Evolutionary conservation across 2,113 vertebrate genomes (phyloP).

Genomic region (Solea senegalensis): DNA sequence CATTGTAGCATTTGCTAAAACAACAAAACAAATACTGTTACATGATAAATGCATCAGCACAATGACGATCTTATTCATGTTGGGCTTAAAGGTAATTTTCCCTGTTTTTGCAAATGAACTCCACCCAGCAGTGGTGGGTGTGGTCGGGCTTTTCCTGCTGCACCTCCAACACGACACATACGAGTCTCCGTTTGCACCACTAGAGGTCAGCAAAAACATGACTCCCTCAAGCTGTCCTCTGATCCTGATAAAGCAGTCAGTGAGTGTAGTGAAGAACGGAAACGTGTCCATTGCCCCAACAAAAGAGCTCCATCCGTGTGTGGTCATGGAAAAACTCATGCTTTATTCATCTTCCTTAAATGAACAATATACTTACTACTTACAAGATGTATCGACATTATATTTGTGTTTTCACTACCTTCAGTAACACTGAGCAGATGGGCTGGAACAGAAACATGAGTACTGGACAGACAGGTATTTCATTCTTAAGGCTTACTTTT

Average conservation of each 20-base stretch:
- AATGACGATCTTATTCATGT: too few relatives aligned
- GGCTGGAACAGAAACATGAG: slow-evolving; percentile 55
- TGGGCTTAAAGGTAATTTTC: too few relatives aligned
- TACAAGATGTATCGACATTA: slow-evolving; percentile 70
- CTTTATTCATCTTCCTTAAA: slow-evolving; percentile 75
- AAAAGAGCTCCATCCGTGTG: slow-evolving; percentile 39
- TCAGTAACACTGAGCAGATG: slow-evolving; percentile 64
- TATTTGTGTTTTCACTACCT: slow-evolving; percentile 58
- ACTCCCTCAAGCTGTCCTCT: neutral
- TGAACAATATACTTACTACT: slow-evolving; percentile 71
- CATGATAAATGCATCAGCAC: too few relatives aligned
- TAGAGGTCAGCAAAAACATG: neutral
- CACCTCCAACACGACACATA: too few relatives aligned
- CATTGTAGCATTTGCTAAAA: too few relatives aligned
- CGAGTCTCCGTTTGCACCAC: neutral
- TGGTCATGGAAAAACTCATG: slow-evolving; percentile 71
- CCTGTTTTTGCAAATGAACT: too few relatives aligned
- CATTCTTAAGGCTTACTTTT: slow-evolving; percentile 62
- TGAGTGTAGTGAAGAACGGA: neutral
- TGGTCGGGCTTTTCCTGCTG: too few relatives aligned
- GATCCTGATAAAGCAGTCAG: too few relatives aligned
- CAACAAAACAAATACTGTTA: too few relatives aligned
- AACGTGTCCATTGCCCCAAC: slow-evolving; percentile 11
- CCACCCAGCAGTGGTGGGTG: too few relatives aligned
- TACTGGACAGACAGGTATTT: slow-evolving; percentile 49